Evolutionary conservation across 2,888 invertebrate genomes (phyloP), one percentile per base, ranked within the genome.

Genomic region (Apamea monoglypha): DNA sequence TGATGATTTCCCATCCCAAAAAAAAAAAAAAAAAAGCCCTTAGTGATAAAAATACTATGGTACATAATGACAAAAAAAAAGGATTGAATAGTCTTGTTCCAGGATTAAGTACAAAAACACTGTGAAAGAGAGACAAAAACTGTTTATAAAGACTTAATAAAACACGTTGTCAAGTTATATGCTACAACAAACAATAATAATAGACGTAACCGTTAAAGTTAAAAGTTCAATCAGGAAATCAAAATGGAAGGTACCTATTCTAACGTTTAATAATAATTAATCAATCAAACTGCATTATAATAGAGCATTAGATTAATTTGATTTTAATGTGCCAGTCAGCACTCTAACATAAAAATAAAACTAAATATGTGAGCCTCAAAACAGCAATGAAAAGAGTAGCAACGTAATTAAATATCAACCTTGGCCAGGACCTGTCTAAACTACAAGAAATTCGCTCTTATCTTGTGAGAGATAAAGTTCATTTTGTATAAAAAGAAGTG

Each of bases 371-470:
- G 40, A 63, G 25, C 66, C 67, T 3, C 47, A 32, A 73, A 74
- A 78, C 50, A 67, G 56, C 50, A 82, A 83, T 59, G 50, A 76
- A 77, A 80, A 87, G 82, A 74, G 67, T 66, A 59, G 29, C 18
- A 70, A 77, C 32, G 64, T 85, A 85, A 89, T 89, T 85, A 79
- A 84, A 80, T 25, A 29, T 6, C 59, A 69, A 44, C 89, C 89
- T 89, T 89, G 86, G 71, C 47, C 50, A 72, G 47, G 79, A 78
- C 29, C 69, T 70, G 14, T 61, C 3, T 18, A 44, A 61, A 63
- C 68, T 76, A 68, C 16, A 44, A 44, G 32, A 75, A 81, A 79
- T 74, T 72, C 70, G 32, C 53, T 78, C 81, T 88, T 88, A 84
- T 78, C 70, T 12, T 47, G 16, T 50, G 18, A 7, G 1, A 0